Evolutionary conservation across 2,888 invertebrate genomes (phyloP).

Genomic region (Alsophila aescularia): DNA sequence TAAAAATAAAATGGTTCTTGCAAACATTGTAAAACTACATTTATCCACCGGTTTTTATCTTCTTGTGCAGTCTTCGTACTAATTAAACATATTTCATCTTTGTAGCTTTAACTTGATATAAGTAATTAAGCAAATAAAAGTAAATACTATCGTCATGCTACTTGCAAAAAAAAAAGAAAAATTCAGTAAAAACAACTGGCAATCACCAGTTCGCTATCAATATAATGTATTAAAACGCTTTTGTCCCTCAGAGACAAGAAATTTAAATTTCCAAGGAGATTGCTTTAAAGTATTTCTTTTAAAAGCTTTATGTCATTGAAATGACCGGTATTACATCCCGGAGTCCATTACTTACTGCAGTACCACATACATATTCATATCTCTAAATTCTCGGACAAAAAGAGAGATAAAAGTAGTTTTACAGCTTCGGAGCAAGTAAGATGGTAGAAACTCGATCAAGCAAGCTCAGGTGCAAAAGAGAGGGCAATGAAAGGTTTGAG

Average conservation of each 20-base stretch:
- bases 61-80: neutral
- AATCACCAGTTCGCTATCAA: conserved; percentile 36
- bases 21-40: too few relatives aligned
- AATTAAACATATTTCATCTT: too few relatives aligned
- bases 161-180: too few relatives aligned
- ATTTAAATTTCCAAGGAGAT: conserved; percentile 55
- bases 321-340: conserved; percentile 67
- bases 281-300: conserved; percentile 60
- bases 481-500: conserved; percentile 40
- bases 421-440: conserved; percentile 80
- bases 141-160: too few relatives aligned
- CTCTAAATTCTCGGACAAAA: conserved; percentile 73
- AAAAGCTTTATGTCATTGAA: conserved; percentile 70
- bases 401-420: conserved; percentile 81
- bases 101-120: too few relatives aligned
- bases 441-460: conserved; percentile 82
- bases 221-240: conserved; percentile 41
- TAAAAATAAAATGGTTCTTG: too few relatives aligned
- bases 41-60: neutral
- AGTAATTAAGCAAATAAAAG: too few relatives aligned
- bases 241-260: conserved; percentile 42
- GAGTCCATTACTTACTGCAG: conserved; percentile 74
- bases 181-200: too few relatives aligned
- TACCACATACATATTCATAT: conserved; percentile 80
- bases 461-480: conserved; percentile 63